These are phyloP conservation scores for Anastatus disparis DNA, from an alignment of 1,140 invertebrate species.

Conservation along the genomic window DNA sequence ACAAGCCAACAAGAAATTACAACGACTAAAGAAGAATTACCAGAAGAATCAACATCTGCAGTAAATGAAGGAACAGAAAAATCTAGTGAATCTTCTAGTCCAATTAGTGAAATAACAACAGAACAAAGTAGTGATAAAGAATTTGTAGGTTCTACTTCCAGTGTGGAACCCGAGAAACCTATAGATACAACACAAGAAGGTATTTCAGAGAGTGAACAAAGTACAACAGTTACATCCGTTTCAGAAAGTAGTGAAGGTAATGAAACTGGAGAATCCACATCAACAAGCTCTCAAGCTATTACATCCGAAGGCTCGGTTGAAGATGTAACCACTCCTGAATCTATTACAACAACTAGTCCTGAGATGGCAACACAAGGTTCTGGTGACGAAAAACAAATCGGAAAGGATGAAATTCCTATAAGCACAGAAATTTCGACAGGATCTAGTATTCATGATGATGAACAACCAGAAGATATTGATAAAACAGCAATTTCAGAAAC, in stretches of 20 bases:
- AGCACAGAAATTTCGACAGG: neutral
- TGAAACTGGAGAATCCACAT: conserved; percentile 15
- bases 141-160: neutral
- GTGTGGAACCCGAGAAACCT: neutral
- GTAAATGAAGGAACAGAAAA: conserved; percentile 32
- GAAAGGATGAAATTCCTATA: neutral
- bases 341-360: neutral
- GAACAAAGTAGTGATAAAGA: conserved; percentile 64
- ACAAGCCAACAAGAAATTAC: neutral
- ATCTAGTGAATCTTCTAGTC: conserved; percentile 40
- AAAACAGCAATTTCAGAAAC: neutral
- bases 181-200: conserved; percentile 8
- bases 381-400: neutral
- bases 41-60: conserved; percentile 1
- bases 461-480: conserved; percentile 4
- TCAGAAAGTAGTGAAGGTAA: conserved; percentile 4
- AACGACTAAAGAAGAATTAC: conserved; percentile 6
- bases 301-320: neutral
- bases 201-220: conserved; percentile 54
- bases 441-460: conserved; percentile 8
- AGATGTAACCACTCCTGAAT: conserved; percentile 12
- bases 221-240: neutral
- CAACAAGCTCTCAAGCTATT: neutral
- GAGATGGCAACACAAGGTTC: neutral
- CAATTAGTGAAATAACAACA: conserved; percentile 44